phyloP scores from a whole-genome alignment of 2,797 vertebrate species.

The Mus caroli region DNA sequence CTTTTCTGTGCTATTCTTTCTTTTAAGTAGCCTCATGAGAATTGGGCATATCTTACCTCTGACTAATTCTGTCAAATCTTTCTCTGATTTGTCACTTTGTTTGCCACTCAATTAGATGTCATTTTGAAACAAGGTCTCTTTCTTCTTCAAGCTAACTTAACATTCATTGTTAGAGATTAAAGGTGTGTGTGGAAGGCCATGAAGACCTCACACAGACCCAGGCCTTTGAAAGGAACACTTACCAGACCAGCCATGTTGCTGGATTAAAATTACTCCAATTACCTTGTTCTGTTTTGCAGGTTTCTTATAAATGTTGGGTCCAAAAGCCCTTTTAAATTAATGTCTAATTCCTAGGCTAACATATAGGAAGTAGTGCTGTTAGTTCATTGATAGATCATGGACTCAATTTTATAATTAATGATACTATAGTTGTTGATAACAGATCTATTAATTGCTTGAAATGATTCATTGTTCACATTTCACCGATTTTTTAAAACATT shows the following conservation, averaged over 20 bases:
- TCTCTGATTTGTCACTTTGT: neutral
- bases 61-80: neutral
- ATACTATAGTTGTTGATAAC: neutral
- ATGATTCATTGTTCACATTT: neutral
- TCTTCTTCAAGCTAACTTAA: neutral
- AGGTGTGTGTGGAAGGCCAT: neutral
- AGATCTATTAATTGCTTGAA: neutral
- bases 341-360: neutral
- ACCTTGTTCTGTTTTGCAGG: neutral
- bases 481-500: neutral
- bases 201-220: neutral
- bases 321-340: neutral
- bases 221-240: neutral
- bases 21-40: neutral
- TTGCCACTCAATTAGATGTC: neutral
- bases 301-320: slow-evolving; percentile 17
- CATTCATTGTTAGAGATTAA: neutral
- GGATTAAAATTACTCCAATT: neutral
- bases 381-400: neutral
- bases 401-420: slow-evolving; percentile 34
- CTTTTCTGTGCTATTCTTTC: neutral
- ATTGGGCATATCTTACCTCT: neutral
- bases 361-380: neutral
- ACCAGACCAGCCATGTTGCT: neutral
- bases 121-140: neutral